These are phyloP conservation scores for Neocrepidodera transversa DNA, from an alignment of 2,888 invertebrate genomes.

Conservation along the genomic window DNA sequence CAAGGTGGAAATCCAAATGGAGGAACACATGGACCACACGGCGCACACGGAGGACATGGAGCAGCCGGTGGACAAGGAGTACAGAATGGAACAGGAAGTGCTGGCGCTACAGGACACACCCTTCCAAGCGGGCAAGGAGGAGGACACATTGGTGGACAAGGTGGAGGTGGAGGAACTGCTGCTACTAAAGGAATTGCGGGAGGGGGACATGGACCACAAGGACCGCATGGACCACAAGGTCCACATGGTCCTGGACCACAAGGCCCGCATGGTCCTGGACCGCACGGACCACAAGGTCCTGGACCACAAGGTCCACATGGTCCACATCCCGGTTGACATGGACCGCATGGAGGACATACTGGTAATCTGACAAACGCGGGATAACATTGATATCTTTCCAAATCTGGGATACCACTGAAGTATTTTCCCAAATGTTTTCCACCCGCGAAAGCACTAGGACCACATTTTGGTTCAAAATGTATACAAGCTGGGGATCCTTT, in stretches of 20 bases:
- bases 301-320: constrained; percentile 27
- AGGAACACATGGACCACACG: constrained; percentile 25
- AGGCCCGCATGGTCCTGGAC: constrained; percentile 16
- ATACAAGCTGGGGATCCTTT: constrained; percentile 61
- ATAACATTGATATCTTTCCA: constrained; percentile 55
- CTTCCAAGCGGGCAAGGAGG: constrained; percentile 51
- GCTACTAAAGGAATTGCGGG: constrained; percentile 6
- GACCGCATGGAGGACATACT: constrained; percentile 41
- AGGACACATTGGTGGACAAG: constrained; percentile 50
- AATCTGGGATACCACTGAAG: constrained; percentile 34
- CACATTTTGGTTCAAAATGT: constrained; percentile 61
- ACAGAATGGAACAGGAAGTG: constrained; percentile 37
- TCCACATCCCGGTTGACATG: constrained; percentile 28
- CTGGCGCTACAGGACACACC: constrained; percentile 47
- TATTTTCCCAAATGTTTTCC: constrained; percentile 51
- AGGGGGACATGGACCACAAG: constrained; percentile 24
- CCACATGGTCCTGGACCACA: constrained; percentile 35
- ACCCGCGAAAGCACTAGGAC: constrained; percentile 56
- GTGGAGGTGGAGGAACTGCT: constrained; percentile 39
- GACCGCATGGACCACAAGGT: constrained; percentile 2
- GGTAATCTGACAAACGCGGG: constrained; percentile 52
- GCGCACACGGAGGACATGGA: constrained; percentile 34
- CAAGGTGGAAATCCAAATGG: constrained; percentile 36
- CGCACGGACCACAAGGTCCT: constrained; percentile 21
- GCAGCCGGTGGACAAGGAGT: constrained; percentile 41